phyloP scores from a whole-genome alignment of 1,140 invertebrate species.

The Adoxophyes honmai region DNA sequence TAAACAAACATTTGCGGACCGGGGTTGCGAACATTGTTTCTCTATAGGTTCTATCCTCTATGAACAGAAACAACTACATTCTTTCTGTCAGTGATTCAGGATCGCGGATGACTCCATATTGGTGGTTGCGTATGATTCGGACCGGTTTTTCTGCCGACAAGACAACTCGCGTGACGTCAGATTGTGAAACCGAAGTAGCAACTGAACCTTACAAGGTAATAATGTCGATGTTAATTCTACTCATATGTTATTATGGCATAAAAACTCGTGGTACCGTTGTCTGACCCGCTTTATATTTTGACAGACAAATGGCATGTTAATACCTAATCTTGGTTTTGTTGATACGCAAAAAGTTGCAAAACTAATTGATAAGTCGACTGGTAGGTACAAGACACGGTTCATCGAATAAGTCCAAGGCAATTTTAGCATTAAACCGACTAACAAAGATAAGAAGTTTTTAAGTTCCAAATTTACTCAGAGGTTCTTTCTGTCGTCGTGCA shows the following conservation, averaged over 20 bases:
- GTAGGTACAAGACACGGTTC: too few species aligned
- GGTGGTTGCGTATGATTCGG: conserved; percentile 53
- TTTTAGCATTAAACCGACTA: too few species aligned
- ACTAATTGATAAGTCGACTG: too few species aligned
- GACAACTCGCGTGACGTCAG: conserved; percentile 50
- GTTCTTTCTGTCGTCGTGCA: too few species aligned
- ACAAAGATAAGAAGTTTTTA: too few species aligned
- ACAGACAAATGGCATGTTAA: not conserved
- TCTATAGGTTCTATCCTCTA: too few species aligned
- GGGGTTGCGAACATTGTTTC: too few species aligned
- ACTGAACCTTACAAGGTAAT: conserved; percentile 30
- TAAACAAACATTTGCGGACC: too few species aligned
- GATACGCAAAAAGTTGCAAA: too few species aligned
- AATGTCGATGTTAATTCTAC: not conserved
- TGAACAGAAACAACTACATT: not conserved
- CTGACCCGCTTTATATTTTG: conserved; percentile 20
- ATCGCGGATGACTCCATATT: conserved; percentile 45
- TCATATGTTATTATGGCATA: conserved; percentile 28
- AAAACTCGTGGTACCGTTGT: not conserved
- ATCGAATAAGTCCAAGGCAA: too few species aligned
- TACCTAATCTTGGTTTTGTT: too few species aligned
- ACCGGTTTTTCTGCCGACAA: conserved; percentile 63
- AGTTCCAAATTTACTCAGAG: too few species aligned
- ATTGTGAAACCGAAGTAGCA: conserved; percentile 25
- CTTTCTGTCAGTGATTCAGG: conserved; percentile 45